phyloP scores from a whole-genome alignment of 2,888 invertebrate genomes.

The Sthenelais limicola region DNA sequence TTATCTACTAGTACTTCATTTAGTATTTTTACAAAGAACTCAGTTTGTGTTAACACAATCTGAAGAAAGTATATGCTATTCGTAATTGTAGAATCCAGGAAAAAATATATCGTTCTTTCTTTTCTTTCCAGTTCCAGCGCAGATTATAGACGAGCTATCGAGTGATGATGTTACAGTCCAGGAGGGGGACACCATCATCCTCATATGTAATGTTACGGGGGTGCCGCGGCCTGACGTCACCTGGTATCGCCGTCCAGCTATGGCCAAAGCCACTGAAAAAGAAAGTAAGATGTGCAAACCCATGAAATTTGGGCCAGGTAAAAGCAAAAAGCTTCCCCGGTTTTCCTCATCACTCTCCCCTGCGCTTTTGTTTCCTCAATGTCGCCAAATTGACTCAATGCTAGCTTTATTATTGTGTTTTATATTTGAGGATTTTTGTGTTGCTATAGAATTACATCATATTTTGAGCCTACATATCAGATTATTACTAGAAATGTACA shows the following conservation, averaged over 20 bases:
- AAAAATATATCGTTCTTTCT: no score
- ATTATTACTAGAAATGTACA: no score
- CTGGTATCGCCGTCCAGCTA: constrained; percentile 78
- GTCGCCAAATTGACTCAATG: no score
- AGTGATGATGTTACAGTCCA: constrained; percentile 85
- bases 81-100: no score
- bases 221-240: constrained; percentile 89
- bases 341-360: constrained; percentile 19
- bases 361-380: neutral
- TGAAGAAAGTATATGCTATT: no score
- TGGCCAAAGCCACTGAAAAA: constrained; percentile 42
- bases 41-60: no score
- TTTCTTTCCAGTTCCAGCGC: constrained; percentile 86
- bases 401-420: no score
- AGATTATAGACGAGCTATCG: constrained; percentile 91
- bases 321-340: constrained; percentile 36
- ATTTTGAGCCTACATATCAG: no score
- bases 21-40: no score
- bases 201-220: constrained; percentile 84
- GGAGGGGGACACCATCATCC: constrained; percentile 93
- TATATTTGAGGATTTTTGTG: no score
- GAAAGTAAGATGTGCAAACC: constrained; percentile 50
- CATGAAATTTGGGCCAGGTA: constrained; percentile 46
- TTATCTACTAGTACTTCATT: no score
- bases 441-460: no score